Evolutionary conservation across 2,797 vertebrate species (phyloP), one percentile per base, ranked within the genome.

Genomic region (Eleutherodactylus coqui): DNA sequence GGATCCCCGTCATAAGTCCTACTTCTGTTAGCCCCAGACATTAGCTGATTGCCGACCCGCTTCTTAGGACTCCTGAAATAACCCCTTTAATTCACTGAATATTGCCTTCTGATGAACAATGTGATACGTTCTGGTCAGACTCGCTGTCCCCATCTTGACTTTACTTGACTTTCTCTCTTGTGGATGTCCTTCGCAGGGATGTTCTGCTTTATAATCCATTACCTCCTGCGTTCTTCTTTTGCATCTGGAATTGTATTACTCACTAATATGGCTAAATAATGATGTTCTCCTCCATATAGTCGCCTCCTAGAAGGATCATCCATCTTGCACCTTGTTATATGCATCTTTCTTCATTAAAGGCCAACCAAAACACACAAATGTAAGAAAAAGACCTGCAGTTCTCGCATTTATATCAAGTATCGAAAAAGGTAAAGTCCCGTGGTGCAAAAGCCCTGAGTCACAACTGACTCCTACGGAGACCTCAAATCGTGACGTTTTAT

Each of bases 241-340:
- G 34, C 58, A 49, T 55, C 38, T 4, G 36, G 34, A 36, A 34
- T 32, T 78, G 55, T 78, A 78, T 78, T 78, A 78, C 32, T 3
- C 75, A 55, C 75, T 78, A 77, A 77, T 77, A 55, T 10, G 29
- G 32, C 32, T 77, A 77, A 36, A 55, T 78, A 24, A 55, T 78
- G 49, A 36, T 55, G 51, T 58, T 77, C 47, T 79, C 38, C 36
- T 60, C 60, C 77, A 53, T 79, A 38, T 58, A 47, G 55, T 79
- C 78, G 41, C 32, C 51, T n/a, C 75, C 75, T 24, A 7, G 49
- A 21, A 58, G 70, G 27, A 38, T 38, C 34, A 78, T 78, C 51
- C 32, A 78, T 78, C 75, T 55, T 27, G 0, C n/a, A 10, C 51
- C 75, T 78, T 78, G 47, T 55, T 78, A 38, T 78, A 38, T 58